phyloP scores from a whole-genome alignment of 2,888 invertebrate genomes.

The Himalopsyche tibetana region DNA sequence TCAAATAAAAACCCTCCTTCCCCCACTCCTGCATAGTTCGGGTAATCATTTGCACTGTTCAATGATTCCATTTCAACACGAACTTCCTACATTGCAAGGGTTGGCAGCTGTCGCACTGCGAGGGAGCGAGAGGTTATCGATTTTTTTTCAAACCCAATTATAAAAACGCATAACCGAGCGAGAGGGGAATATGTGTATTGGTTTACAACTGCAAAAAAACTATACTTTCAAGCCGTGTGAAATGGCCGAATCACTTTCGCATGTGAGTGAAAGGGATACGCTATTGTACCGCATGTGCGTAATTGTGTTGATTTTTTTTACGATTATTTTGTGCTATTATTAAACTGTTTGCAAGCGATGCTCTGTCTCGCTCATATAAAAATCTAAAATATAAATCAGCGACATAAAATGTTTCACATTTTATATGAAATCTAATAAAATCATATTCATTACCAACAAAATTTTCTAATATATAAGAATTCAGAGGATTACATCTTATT shows the following conservation, averaged over 20 bases:
- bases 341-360: constrained; percentile 5
- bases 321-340: not conserved
- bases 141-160: constrained; percentile 53
- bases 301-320: constrained; percentile 20
- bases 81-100: constrained; percentile 50
- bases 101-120: constrained; percentile 63
- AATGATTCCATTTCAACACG: constrained; percentile 42
- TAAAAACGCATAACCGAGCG: constrained; percentile 47
- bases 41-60: constrained; percentile 42
- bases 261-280: constrained; percentile 34
- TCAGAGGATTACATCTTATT: too few relatives aligned
- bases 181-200: constrained; percentile 48
- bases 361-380: not conserved
- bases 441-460: too few relatives aligned
- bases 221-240: constrained; percentile 10
- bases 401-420: too few relatives aligned
- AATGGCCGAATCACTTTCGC: not conserved
- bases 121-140: constrained; percentile 55
- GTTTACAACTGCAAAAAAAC: constrained; percentile 52
- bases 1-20: constrained; percentile 5
- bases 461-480: too few relatives aligned
- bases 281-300: constrained; percentile 30
- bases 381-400: too few relatives aligned
- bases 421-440: too few relatives aligned
- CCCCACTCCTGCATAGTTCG: constrained; percentile 17